Evolutionary conservation across 2,113 vertebrate species (phyloP).

Genomic region (Rallus limicola): DNA sequence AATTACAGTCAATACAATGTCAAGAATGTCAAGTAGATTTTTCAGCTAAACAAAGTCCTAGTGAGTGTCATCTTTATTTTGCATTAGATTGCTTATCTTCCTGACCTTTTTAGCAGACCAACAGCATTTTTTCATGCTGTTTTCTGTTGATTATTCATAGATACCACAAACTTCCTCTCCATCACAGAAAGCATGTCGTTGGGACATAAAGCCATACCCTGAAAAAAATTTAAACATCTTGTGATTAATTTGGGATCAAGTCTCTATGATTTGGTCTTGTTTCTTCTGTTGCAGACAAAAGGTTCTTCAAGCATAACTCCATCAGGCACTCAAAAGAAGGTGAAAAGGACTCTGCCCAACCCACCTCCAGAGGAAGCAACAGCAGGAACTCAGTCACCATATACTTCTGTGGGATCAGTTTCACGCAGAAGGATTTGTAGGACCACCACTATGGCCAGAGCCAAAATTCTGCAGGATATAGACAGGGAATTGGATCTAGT

Average conservation of each 20-base stretch:
- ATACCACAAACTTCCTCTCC: neutral
- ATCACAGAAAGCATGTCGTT: neutral
- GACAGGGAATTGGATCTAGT: slow-evolving; percentile 97
- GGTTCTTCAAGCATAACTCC: slow-evolving; percentile 81
- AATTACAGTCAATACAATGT: neutral
- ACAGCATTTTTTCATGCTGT: neutral
- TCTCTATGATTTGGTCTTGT: slow-evolving; percentile 20
- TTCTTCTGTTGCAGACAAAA: slow-evolving; percentile 82
- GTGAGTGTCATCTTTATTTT: neutral
- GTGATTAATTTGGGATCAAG: neutral
- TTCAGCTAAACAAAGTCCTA: neutral
- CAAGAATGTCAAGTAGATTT: neutral
- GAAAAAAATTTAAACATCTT: neutral
- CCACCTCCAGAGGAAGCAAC: slow-evolving; percentile 92
- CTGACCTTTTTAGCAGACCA: neutral
- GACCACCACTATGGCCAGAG: slow-evolving; percentile 94
- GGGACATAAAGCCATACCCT: neutral
- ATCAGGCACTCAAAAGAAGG: slow-evolving; percentile 91
- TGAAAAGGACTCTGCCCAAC: slow-evolving; percentile 95
- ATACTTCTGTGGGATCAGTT: slow-evolving; percentile 83
- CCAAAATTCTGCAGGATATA: slow-evolving; percentile 98
- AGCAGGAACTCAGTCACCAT: slow-evolving; percentile 80
- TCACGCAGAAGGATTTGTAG: slow-evolving; percentile 92
- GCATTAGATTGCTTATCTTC: neutral
- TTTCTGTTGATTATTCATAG: neutral